Base-by-base conservation (phyloP, 2,113 vertebrate genomes). In the Speoplatyrhinus poulsoni region DNA sequence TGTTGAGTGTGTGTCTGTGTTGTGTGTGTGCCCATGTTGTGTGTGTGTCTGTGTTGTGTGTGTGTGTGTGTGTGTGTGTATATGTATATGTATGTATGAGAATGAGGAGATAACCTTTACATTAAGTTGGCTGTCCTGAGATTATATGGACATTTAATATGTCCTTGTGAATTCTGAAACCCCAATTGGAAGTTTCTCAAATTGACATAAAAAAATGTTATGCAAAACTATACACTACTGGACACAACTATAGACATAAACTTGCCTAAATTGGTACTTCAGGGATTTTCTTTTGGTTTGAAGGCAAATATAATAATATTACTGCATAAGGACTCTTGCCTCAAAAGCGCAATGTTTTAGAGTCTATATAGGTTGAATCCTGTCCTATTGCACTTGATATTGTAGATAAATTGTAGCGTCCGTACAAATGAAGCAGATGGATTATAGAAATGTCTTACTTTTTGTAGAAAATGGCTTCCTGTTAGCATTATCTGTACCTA, bases 131-230 rank as follows among this genome's bases (percentile, higher is more conserved):
- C 36, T 41, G 36, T 41, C 36, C 36, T 41, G 36, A 41, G 36
- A 41, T 19, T 1, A 19, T 19, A 19, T 41, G 36, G 36, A 41
- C 36, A 4, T 4, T 41, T 41, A 41, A 41, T 19, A 56, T 64
- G 16, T 50, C 15, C 13, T 16, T 17, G 7, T 62, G 13, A 65
- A 41, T 50, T 63, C 56, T 73, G 56, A 67, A 65, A 36, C 67
- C 79, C 70, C 83, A 3, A 26, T 65, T 7, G 36, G 69, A 75
- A 63, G 32, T 63, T 26, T 76, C 56, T 76, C 41, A 54, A 10
- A 19, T 17, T 13, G 46, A 56, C 13, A 72, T 55, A 67, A 63
- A 36, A 63, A 33, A 56, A 1, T 54, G n/a, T 52, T 46, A 62
- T 54, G 71, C 57, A 75, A 26, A 26, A 62, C 26, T 6, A n/a